Evolutionary conservation across 2,113 vertebrate genomes (phyloP), one percentile per base, ranked within the genome.

Genomic region (Myiagra hebetior): DNA sequence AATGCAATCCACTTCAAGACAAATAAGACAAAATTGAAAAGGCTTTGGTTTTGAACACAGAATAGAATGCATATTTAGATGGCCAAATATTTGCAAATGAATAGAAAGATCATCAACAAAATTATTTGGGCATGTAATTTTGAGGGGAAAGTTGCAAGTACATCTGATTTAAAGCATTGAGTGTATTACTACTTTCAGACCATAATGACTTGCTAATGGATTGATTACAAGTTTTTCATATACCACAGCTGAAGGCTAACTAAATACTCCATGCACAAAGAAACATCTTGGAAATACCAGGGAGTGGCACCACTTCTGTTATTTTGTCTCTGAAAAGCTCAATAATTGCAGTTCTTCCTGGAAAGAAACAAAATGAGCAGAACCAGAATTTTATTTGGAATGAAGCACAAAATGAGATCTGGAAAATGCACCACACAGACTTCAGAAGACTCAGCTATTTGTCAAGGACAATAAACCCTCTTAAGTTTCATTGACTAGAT

Each of bases 191-290:
- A 74, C 68, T 83, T 90, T 85, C 92, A 96, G 72, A 92, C 63
- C 20, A 47, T 42, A 94, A 95, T 87, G 47, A 64, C 52, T 77
- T 91, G 89, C 85, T 97, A 96, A 94, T 92, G 64, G 85, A 93
- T 69, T 89, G 84, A 91, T 82, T 89, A 89, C 57, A 91, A 94
- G 75, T 73, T 88, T 78, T 77, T 68, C 56, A 44, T 59, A 49
- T 13, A 89, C 37, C 57, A 88, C 53, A 87, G 91, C 69, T 83
- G 75, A 93, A 73, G 64, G 70, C 87, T 63, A 93, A 87, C 37
- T 88, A 73, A 93, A 90, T 60, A 79, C 2, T 35, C 67, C 7
- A 22, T 2, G 27, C 27, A 88, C 76, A 95, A 91, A 87, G 50
- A 70, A 91, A 46, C n/a, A 67, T 85, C 80, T 84, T 86, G 59